These are phyloP conservation scores for Acipenser ruthenus DNA, from an alignment of 2,797 vertebrate species.

Conservation along the genomic window DNA sequence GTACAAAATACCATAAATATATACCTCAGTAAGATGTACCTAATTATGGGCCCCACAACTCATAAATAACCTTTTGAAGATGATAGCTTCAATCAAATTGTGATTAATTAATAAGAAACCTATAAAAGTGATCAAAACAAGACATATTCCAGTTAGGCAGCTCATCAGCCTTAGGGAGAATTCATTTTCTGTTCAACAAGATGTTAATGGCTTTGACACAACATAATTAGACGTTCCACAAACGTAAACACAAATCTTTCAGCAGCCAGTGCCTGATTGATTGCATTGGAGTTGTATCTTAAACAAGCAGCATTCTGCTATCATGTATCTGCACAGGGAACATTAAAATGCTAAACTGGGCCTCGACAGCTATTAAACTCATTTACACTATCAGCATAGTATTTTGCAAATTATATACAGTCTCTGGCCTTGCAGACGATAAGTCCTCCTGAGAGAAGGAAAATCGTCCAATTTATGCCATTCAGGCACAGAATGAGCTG, in stretches of 20 bases:
- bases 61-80: no score
- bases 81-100: no score
- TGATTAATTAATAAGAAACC: neutral
- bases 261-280: conserved; percentile 38
- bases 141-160: neutral
- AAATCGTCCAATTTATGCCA: conserved; percentile 58
- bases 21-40: no score
- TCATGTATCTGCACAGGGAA: conserved; percentile 24
- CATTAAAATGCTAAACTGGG: conserved; percentile 53
- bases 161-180: neutral
- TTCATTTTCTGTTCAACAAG: conserved; percentile 31
- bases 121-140: conserved; percentile 1
- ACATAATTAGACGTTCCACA: conserved; percentile 41
- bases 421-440: conserved; percentile 34
- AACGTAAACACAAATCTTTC: conserved; percentile 40
- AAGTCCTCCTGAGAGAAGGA: conserved; percentile 38
- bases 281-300: conserved; percentile 24
- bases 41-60: no score
- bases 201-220: conserved; percentile 42
- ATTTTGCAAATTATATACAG: conserved; percentile 61
- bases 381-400: conserved; percentile 65
- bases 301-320: conserved; percentile 31
- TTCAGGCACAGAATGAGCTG: conserved; percentile 46
- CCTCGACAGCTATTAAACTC: conserved; percentile 61
- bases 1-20: no score